Evolutionary conservation across 2,888 invertebrate genomes (phyloP).

Genomic region (Elmis aenea): DNA sequence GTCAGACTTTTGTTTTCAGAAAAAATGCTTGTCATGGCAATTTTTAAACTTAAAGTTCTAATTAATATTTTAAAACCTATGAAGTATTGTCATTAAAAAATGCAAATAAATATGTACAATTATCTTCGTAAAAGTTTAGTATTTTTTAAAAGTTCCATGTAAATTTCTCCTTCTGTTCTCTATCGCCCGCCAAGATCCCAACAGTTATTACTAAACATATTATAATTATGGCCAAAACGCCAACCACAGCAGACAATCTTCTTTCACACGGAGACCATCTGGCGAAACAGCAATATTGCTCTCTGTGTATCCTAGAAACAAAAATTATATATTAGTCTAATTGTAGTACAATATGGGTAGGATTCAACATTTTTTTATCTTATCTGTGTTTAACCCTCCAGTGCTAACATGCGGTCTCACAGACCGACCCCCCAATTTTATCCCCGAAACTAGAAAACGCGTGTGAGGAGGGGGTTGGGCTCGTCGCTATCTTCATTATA

Average conservation of each 20-base stretch:
- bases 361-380: too few relatives aligned
- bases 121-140: background rate
- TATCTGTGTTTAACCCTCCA: too few relatives aligned
- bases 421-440: too few relatives aligned
- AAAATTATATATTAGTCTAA: conserved; percentile 13
- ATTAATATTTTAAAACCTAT: too few relatives aligned
- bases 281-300: conserved; percentile 46
- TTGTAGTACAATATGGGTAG: too few relatives aligned
- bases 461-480: too few relatives aligned
- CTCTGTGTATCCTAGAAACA: conserved; percentile 41
- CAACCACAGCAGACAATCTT: conserved; percentile 36
- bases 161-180: conserved; percentile 5
- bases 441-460: too few relatives aligned
- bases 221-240: conserved; percentile 39
- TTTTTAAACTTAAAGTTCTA: too few relatives aligned
- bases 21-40: too few relatives aligned
- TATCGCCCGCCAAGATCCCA: conserved; percentile 20
- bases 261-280: conserved; percentile 42
- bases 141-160: conserved; percentile 5
- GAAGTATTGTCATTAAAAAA: conserved; percentile 2
- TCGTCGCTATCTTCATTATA: too few relatives aligned
- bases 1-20: too few relatives aligned
- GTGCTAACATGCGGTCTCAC: too few relatives aligned
- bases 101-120: conserved; percentile 2
- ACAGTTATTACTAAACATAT: conserved; percentile 37